Evolutionary conservation across 2,888 invertebrate species (phyloP).

Genomic region (Pseudanteris insignis): DNA sequence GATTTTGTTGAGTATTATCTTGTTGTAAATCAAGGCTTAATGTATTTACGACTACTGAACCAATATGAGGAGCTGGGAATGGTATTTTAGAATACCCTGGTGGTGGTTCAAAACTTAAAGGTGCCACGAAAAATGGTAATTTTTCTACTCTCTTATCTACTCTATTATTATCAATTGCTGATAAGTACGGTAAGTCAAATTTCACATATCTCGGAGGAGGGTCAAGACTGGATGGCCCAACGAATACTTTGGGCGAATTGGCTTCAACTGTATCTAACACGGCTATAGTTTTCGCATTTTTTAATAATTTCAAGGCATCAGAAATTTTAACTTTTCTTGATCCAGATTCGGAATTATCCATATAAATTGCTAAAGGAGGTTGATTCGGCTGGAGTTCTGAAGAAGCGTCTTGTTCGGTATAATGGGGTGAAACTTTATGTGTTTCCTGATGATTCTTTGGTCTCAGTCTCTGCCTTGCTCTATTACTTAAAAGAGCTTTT

Average conservation of each 20-base stretch:
- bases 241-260: constrained; percentile 79
- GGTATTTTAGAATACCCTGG: constrained; percentile 86
- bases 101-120: constrained; percentile 84
- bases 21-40: constrained; percentile 47
- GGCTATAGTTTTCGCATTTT: constrained; percentile 77
- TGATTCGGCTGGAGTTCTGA: constrained; percentile 74
- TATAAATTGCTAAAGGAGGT: constrained; percentile 84
- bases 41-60: constrained; percentile 81
- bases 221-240: constrained; percentile 80
- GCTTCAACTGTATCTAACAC: constrained; percentile 80
- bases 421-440: constrained; percentile 40
- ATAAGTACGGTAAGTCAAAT: constrained; percentile 85
- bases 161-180: constrained; percentile 75
- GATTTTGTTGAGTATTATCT: constrained; percentile 44
- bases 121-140: constrained; percentile 86
- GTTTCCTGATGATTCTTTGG: constrained; percentile 48
- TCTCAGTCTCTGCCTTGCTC: constrained; percentile 46
- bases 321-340: constrained; percentile 70
- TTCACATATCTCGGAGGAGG: constrained; percentile 79
- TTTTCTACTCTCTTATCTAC: constrained; percentile 78
- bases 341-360: constrained; percentile 69
- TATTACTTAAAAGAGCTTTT: constrained; percentile 41
- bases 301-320: constrained; percentile 77
- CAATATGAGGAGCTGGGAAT: constrained; percentile 86
- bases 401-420: constrained; percentile 39